Conservation (phyloP, 2,113 vertebrate species). For the Mesitornis unicolor region DNA sequence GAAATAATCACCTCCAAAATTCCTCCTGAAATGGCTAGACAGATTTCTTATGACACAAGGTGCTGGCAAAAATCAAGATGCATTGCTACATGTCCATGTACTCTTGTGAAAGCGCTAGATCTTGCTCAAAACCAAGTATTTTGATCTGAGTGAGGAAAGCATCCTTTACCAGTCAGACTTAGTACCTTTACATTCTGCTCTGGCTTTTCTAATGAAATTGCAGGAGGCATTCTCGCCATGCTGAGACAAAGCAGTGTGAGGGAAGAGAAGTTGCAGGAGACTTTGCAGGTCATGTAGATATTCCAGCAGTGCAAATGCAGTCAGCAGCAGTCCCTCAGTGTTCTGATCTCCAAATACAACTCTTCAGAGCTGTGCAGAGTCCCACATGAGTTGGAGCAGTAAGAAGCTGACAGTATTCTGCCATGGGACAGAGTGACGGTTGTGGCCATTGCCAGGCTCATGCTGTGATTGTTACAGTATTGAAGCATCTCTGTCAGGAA, state of each 20-base stretch:
- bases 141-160: background rate
- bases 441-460: background rate
- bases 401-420: background rate
- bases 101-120: background rate
- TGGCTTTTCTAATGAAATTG: background rate
- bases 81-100: background rate
- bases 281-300: background rate
- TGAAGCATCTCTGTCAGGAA: background rate
- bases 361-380: background rate
- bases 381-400: background rate
- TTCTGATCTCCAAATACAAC: background rate
- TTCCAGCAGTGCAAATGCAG: background rate
- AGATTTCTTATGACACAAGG: background rate
- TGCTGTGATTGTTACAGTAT: background rate
- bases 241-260: background rate
- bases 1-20: background rate
- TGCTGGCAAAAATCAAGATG: background rate
- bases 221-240: background rate
- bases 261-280: background rate
- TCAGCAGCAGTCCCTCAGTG: background rate
- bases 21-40: background rate
- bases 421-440: background rate
- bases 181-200: background rate
- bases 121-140: background rate
- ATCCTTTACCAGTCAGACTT: background rate